Base-by-base conservation (phyloP, 1,140 invertebrate species). In the Steinernema khuongi region DNA sequence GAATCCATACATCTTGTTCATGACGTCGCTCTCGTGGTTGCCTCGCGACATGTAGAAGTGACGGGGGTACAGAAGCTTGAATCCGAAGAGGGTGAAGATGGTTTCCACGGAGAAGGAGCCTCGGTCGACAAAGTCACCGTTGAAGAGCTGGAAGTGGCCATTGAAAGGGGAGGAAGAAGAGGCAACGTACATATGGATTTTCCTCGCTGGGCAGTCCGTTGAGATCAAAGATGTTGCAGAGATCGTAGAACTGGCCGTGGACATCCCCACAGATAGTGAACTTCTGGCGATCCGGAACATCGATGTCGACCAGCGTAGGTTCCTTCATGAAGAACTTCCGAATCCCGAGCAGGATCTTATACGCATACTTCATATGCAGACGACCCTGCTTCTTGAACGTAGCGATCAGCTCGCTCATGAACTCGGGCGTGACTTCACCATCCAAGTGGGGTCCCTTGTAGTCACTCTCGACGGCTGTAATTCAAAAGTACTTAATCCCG, bases 1-100 rank as follows among this genome's bases (percentile, higher is more conserved):
- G 88, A 99, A 98, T 22, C 96, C 96, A 87, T 98, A 99, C 91
- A 98, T 96, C 87, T 97, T 94, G 88, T 99, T 99, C 96, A 99
- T 99, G 18, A 92, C 95, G 26, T 91, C 89, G 81, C 93, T 96
- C 85, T 99, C 96, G 86, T 99, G 96, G 87, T 99, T 99, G 32
- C 95, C 96, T 90, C 96, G 89, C 0, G 94, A 92, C 92, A 99
- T 94, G 86, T 91, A 98, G 86, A 99, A 99, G 86, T 97, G 91
- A 86, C 97, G 90, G 0, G 97, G 96, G 88, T 93, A 98, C 14
- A 99, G 88, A 68, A 99, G 88, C 86, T 99, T 99, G 86, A 94
- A 99, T 77, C 94, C 93, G 87, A 99, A 96, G 50, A 99, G 88
- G 26, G 92, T 93, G 85, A 99, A 95, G 85, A 99, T 99, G 86